Base-by-base conservation (phyloP, 2,888 invertebrate species). In the Caenorhabditis wallacei region DNA sequence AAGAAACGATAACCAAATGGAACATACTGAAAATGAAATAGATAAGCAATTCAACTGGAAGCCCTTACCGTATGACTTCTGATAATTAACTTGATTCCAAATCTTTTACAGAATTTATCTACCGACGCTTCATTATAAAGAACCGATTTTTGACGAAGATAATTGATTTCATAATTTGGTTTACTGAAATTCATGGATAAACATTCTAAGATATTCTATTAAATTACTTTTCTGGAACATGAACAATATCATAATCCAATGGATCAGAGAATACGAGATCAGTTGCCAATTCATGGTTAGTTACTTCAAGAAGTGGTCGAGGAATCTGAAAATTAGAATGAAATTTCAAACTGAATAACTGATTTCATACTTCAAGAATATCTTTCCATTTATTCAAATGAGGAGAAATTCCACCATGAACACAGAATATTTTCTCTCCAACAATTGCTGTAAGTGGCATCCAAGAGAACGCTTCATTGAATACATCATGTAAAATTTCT, bases 361-460 rank as follows among this genome's bases (percentile, higher is more conserved):
- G 1, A 26, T n/a, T 35, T 4, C 8, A 0, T 26, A 82, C 82
- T 48, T 26, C 53, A 18, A 20, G 22, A 57, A 86, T 82, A 20
- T 80, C 86, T 1, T 76, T 69, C 10, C 76, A 51, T 1, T 13
- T 35, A 4, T 40, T 84, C 40, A 87, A 20, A 26, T 53, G 22
- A n/a, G 72, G 71, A 11, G 82, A 84, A 51, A 87, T 82, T 13
- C 86, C 86, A 18, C 85, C 85, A 53, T 87, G 86, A 80, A 85
- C 79, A 54, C 86, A 87, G 3, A 87, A 51, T 20, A 87, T 84
- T 26, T 70, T 69, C 20, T 46, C 26, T 18, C 81, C 84, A 22
- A 84, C 61, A 5, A 86, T 37, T 10, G 75, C 80, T 8, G 80
- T 80, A 11, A 86, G 53, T 0, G 86, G 86, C 78, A 86, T 79